Percentiles rank a stretch among this genome's conserved stretches.
phyloP scores from a whole-genome alignment of 37 sponge, comb jelly and placozoan species.

The Amphimedon queenslandica region DNA sequence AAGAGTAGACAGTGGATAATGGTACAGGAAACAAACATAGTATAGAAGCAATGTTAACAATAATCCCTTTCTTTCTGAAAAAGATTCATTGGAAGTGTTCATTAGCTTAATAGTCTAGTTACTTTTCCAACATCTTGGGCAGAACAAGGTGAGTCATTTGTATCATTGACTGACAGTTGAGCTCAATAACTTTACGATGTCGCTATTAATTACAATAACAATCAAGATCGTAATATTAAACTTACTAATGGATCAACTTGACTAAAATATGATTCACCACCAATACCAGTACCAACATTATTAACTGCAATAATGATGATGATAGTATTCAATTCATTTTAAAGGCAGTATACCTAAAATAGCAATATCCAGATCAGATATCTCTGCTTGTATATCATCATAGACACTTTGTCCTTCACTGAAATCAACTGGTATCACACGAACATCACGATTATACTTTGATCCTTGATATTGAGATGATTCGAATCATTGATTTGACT shows the following conservation, averaged over 20 bases:
- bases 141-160: conserved; percentile 20
- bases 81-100: no score
- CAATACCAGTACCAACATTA: conserved; percentile 26
- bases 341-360: conserved; percentile 1
- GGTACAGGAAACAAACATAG: neutral
- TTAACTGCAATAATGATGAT: conserved; percentile 11
- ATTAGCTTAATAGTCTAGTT: no score
- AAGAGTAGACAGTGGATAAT: neutral
- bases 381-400: conserved; percentile 5
- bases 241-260: no score
- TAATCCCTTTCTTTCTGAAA: neutral
- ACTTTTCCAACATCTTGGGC: conserved; percentile 21
- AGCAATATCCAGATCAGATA: conserved; percentile 15
- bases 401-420: conserved; percentile 9
- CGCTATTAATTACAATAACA: no score
- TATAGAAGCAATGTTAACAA: neutral
- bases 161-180: conserved; percentile 12
- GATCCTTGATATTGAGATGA: neutral
- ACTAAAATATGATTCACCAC: no score
- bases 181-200: neutral
- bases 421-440: conserved; percentile 17
- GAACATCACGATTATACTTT: conserved; percentile 20
- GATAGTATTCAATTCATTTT: neutral
- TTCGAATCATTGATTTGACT: neutral
- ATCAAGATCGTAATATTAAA: no score